Evolutionary conservation across 2,797 vertebrate genomes (phyloP).

Genomic region (Podarcis siculus): DNA sequence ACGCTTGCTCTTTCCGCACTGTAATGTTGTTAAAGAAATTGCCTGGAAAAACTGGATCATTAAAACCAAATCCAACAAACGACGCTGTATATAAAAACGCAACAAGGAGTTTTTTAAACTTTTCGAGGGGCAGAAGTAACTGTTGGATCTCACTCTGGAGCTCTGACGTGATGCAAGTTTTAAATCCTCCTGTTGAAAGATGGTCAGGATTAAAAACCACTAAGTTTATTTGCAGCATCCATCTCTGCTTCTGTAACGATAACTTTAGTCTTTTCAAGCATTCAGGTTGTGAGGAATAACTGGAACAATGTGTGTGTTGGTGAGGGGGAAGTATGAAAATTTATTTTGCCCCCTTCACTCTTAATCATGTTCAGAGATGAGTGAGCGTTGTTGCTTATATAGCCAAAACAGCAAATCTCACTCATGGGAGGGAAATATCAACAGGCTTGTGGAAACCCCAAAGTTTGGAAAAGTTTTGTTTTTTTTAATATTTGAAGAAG

Average conservation of each 20-base stretch:
- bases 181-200: neutral
- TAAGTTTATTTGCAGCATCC: neutral
- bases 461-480: too few species aligned
- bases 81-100: neutral
- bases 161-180: neutral
- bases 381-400: too few species aligned
- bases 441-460: too few species aligned
- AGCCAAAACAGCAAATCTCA: too few species aligned
- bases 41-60: neutral
- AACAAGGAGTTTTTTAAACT: neutral
- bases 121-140: neutral
- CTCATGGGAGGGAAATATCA: too few species aligned
- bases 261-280: neutral
- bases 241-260: neutral
- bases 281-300: neutral
- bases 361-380: neutral
- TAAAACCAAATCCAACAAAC: conserved; percentile 1
- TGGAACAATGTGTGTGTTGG: neutral
- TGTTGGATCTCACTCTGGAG: neutral
- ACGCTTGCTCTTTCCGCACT: neutral
- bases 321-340: neutral
- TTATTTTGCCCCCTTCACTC: neutral
- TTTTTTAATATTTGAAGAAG: too few species aligned
- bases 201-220: conserved; percentile 5
- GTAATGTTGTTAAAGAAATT: conserved; percentile 8